Base-by-base conservation (phyloP, 2,797 vertebrate genomes). In the Rousettus madagascariensis region DNA sequence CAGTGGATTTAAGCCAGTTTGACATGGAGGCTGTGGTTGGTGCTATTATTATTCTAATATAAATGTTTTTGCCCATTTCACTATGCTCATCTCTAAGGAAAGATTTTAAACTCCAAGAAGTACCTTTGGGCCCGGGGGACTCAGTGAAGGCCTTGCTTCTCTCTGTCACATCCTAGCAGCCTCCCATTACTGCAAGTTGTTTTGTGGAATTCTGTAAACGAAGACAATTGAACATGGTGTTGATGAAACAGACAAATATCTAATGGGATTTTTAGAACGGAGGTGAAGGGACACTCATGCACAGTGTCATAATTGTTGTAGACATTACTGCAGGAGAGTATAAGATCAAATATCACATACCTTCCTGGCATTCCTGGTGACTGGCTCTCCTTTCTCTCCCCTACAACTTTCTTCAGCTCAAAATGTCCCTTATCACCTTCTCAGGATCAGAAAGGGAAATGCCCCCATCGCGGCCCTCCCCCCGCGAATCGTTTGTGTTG, bases 391-490 rank as follows among this genome's bases (percentile, higher is more conserved):
- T 53, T n/a, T 17, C 13, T 63, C 15, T 79, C 28, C 46, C 33
- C 8, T 24, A 6, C 4, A 68, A n/a, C 38, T 19, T 33, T 87
- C 65, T 53, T 68, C 49, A 51, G 61, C 22, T 80, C 11, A 4
- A 53, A 63, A 79, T 28, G 55, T 63, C 36, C 36, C 36, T n/a
- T 41, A 43, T 87, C 17, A 24, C 41, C 36, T n/a, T 36, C 51
- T 87, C 17, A 24, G 53, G 46, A 80, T 66, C 46, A 36, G 59
- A 80, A 90, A 84, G 66, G 49, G 77, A 91, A 91, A 38, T 0
- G 0, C 65, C 7, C 16, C 15, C 15, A 53, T 28, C 0, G 0
- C 1, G 13, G 4, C 26, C 17, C 22, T 1, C 26, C 20, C 38
- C 33, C 30, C 13, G 24, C 38, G 36, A 49, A 57, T 49, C 13